Base-by-base conservation (phyloP, 2,797 vertebrate genomes). In the Hephaestus fuliginosus region DNA sequence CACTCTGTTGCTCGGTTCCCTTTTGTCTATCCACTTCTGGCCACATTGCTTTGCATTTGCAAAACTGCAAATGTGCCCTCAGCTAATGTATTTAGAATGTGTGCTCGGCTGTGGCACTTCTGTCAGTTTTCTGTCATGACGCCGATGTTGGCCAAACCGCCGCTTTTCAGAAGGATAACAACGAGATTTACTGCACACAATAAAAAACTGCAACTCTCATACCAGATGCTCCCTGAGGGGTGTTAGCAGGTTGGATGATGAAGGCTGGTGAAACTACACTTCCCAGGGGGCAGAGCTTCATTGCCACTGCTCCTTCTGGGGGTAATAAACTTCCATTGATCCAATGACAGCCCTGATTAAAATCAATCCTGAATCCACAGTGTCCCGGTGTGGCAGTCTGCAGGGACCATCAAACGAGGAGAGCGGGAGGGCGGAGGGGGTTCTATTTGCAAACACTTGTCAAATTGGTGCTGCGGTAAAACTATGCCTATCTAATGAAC, bases 271-370 rank as follows among this genome's bases (percentile, higher is more conserved):
- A 93, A 94, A 93, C 90, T 83, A 81, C 83, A 90, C 88, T 86
- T 93, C 91, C 91, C 93, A 87, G 71, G 91, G 83, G 95, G 85
- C 82, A 51, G 57, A 71, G 78, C 88, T 91, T 94, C 92, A 93
- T 92, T 90, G 93, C 88, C 65, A 68, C 76, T 51, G 84, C 83
- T 92, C 91, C 89, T 91, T 91, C 89, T 88, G 91, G 91, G 93
- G 92, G 87, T 94, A 94, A 95, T 94, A 94, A 93, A 92, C 85
- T 88, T 82, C 71, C 88, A 95, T 95, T 93, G 93, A 95, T 94
- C 90, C 88, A 78, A 82, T 94, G 94, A 92, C 93, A 95, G 88
- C 78, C 58, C 91, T 93, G 92, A 94, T 95, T 93, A 92, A 94
- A 96, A 95, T 95, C 93, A 95, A 94, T 95, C 67, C 71, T 9